These are phyloP conservation scores for Iguana delicatissima DNA, from an alignment of 2,797 vertebrate species.

Conservation along the genomic window DNA sequence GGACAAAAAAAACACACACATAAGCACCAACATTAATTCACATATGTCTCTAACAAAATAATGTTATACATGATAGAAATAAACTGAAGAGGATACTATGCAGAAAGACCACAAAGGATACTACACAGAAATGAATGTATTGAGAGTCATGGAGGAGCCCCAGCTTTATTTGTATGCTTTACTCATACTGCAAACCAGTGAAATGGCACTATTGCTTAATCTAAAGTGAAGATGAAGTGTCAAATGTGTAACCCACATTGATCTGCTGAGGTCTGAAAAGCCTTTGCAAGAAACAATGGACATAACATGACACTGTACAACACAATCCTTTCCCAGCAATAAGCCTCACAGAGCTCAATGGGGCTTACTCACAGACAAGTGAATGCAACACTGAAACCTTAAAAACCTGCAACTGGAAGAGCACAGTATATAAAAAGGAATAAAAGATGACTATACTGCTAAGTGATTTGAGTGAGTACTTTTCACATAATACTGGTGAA, in stretches of 20 bases:
- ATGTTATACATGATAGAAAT: neutral
- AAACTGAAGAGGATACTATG: neutral
- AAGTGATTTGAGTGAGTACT: neutral
- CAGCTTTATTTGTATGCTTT: neutral
- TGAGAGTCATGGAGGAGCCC: neutral
- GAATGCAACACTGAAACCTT: neutral
- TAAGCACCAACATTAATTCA: neutral
- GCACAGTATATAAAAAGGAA: neutral
- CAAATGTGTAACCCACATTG: neutral
- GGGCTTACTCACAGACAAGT: neutral
- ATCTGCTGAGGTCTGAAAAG: neutral
- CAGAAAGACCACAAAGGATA: neutral
- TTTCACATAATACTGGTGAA: neutral
- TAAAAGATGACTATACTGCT: neutral
- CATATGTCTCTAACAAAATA: neutral
- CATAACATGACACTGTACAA: neutral
- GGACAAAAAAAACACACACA: slow-evolving; percentile 7
- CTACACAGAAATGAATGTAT: neutral
- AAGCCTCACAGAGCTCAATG: neutral
- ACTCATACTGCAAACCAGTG: neutral
- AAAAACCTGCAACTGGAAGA: neutral
- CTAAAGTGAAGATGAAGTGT: neutral
- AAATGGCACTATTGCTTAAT: neutral
- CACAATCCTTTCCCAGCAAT: neutral
- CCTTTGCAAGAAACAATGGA: neutral